Base-by-base conservation (phyloP, 2,888 invertebrate species). In the Neocrepidodera transversa region DNA sequence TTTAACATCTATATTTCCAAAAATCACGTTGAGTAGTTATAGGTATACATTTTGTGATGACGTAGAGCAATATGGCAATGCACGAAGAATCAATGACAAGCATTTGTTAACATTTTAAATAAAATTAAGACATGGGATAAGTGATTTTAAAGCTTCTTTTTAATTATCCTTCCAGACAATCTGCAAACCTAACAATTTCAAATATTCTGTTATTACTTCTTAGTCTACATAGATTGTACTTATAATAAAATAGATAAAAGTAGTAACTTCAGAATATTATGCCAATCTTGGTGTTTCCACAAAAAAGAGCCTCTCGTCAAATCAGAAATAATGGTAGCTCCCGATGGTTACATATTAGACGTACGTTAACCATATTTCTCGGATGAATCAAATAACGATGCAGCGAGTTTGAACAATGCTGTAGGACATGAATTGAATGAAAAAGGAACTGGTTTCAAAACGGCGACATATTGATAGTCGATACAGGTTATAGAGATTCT, bases 21-120 rank as follows among this genome's bases (percentile, higher is more conserved):
- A 18, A 17, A 28, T 28, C 3, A 28, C 28, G 6, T 28, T 17
- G 18, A 43, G 11, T 7, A 17, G 11, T 11, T 14, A 16, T 10
- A n/a, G n/a, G n/a, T n/a, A 17, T 17, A 40, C 42, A 40, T 40
- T 40, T 43, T 43, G 43, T 43, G 43, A 43, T 43, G 43, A 43
- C n/a, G 43, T 18, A 43, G 43, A 43, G 43, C 42, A 40, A 40
- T 40, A 40, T 40, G 42, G 42, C 42, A 40, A 16, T 40, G 42
- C 43, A 43, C 43, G 43, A 43, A 17, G n/a, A 43, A 43, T 43
- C 20, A 43, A 43, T 20, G 18, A 20, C 2, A 43, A 18, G 43
- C 18, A 43, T 43, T 43, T 43, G 43, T n/a, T 18, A 7, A 43
- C 20, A 43, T 43, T 43, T 43, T 43, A 17, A 43, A 43, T 43